These are phyloP conservation scores for Caenorhabditis uteleia DNA, from an alignment of 2,888 invertebrate species.

Conservation along the genomic window DNA sequence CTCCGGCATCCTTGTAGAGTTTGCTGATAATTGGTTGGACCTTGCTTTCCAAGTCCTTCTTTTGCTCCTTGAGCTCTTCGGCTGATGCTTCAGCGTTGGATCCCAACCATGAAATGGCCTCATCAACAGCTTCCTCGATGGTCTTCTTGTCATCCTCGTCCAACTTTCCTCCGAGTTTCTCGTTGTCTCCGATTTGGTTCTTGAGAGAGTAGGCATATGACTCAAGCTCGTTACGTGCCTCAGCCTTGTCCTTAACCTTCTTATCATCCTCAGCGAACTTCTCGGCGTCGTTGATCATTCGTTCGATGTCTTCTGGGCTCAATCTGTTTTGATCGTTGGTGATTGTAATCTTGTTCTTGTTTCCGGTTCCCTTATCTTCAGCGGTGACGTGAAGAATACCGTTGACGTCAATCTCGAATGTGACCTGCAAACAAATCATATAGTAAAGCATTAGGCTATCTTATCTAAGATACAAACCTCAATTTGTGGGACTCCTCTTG, in stretches of 20 bases:
- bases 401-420: slow-evolving; percentile 74
- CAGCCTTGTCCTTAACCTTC: slow-evolving; percentile 78
- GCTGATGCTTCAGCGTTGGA: slow-evolving; percentile 78
- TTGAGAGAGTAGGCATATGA: slow-evolving; percentile 96
- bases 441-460: no score
- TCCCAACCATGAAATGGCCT: slow-evolving; percentile 96
- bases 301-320: slow-evolving; percentile 96
- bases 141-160: slow-evolving; percentile 89
- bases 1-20: slow-evolving; percentile 77
- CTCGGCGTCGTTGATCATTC: slow-evolving; percentile 98
- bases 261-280: slow-evolving; percentile 98
- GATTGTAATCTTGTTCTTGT: slow-evolving; percentile 97
- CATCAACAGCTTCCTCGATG: slow-evolving; percentile 92
- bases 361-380: slow-evolving; percentile 98
- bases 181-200: slow-evolving; percentile 88
- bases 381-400: slow-evolving; percentile 80
- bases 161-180: slow-evolving; percentile 87
- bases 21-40: slow-evolving; percentile 97
- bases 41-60: slow-evolving; percentile 83
- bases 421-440: slow-evolving; percentile 56
- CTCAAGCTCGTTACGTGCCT: slow-evolving; percentile 94
- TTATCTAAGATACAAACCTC: slow-evolving; percentile 57
- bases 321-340: slow-evolving; percentile 85
- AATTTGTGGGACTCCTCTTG: slow-evolving; percentile 72
- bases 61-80: slow-evolving; percentile 79